Conservation (phyloP, 1,140 invertebrate species). For the Callitettix versicolor region DNA sequence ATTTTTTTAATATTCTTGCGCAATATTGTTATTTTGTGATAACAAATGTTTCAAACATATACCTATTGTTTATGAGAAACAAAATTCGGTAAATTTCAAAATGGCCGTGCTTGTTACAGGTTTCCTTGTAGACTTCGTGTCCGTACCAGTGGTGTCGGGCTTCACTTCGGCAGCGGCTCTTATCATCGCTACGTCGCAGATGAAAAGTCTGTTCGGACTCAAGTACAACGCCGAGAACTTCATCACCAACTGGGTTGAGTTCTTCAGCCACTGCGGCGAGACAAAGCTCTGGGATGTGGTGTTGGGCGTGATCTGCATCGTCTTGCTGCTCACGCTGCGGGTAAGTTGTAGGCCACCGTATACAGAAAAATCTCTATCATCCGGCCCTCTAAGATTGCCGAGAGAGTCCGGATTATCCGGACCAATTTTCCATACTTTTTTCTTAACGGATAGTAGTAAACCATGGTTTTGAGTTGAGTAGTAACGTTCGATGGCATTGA, state of each 20-base stretch:
- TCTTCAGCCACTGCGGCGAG: slow-evolving; percentile 48
- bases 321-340: slow-evolving; percentile 53
- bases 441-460: too few relatives aligned
- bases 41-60: too few relatives aligned
- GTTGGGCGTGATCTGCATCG: slow-evolving; percentile 59
- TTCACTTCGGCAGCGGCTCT: slow-evolving; percentile 90
- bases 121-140: slow-evolving; percentile 90
- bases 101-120: slow-evolving; percentile 58
- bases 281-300: slow-evolving; percentile 51
- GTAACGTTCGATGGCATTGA: neutral
- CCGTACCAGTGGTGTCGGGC: slow-evolving; percentile 83
- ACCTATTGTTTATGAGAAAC: too few relatives aligned
- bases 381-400: neutral
- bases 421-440: slow-evolving; percentile 14
- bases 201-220: slow-evolving; percentile 73
- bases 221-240: slow-evolving; percentile 61
- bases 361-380: neutral
- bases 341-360: too few relatives aligned
- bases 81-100: too few relatives aligned
- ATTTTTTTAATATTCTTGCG: too few relatives aligned
- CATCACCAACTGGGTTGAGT: slow-evolving; percentile 52
- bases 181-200: slow-evolving; percentile 79
- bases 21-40: too few relatives aligned
- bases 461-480: too few relatives aligned
- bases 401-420: neutral